phyloP scores from a whole-genome alignment of 2,797 vertebrate species.

The Rhinichthys osculus region DNA sequence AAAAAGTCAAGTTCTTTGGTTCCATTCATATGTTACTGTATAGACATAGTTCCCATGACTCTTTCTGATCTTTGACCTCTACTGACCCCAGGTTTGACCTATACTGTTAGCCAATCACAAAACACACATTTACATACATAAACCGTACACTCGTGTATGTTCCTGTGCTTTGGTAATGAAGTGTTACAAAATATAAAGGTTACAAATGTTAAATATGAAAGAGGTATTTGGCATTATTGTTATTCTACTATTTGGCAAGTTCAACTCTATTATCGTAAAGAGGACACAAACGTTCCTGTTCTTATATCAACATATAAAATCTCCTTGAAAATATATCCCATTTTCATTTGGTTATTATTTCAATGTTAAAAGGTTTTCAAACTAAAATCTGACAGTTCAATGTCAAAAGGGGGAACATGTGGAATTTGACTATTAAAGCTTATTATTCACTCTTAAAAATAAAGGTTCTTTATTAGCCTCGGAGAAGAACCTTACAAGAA shows the following conservation, averaged over 20 bases:
- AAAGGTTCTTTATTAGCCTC: background rate
- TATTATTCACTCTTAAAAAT: constrained; percentile 16
- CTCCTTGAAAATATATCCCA: constrained; percentile 77
- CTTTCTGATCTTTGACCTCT: constrained; percentile 49
- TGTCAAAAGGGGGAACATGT: constrained; percentile 58
- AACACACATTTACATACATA: constrained; percentile 54
- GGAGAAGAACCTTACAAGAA: background rate
- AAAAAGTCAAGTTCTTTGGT: constrained; percentile 58
- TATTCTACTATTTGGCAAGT: constrained; percentile 78
- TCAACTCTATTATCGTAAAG: constrained; percentile 68
- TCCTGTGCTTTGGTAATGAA: constrained; percentile 73
- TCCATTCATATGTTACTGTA: constrained; percentile 50
- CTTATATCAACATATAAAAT: constrained; percentile 74
- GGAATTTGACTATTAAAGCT: constrained; percentile 48
- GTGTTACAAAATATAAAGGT: constrained; percentile 66
- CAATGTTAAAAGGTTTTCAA: constrained; percentile 66
- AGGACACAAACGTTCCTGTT: constrained; percentile 62
- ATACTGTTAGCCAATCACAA: constrained; percentile 62
- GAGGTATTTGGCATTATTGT: constrained; percentile 75
- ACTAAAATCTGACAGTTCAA: constrained; percentile 65
- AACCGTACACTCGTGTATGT: constrained; percentile 46
- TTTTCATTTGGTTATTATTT: constrained; percentile 77
- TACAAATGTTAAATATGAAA: constrained; percentile 71
- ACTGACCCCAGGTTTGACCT: constrained; percentile 65
- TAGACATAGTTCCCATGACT: constrained; percentile 46